Conservation (phyloP, 2,113 vertebrate genomes). For the Sorex fumeus region DNA sequence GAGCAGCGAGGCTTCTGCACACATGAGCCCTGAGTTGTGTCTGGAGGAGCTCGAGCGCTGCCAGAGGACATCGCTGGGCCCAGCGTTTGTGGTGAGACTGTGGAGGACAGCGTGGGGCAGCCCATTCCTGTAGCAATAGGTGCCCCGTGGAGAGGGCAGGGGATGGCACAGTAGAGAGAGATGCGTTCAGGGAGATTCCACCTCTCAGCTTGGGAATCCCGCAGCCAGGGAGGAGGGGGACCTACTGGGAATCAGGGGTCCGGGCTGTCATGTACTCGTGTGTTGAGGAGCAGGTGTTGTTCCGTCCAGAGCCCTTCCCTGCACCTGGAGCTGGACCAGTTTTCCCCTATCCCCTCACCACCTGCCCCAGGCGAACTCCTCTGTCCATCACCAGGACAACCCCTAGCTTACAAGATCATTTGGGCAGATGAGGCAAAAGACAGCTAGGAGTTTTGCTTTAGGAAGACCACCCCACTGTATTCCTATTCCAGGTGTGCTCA, state of each 20-base stretch:
- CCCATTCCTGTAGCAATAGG: neutral
- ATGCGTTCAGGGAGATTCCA: too few species aligned
- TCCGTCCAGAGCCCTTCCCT: too few species aligned
- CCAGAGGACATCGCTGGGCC: slow-evolving; percentile 87
- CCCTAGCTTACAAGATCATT: neutral
- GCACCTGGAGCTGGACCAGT: too few species aligned
- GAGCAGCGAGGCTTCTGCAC: slow-evolving; percentile 80
- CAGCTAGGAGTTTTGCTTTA: neutral
- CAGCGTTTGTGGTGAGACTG: slow-evolving; percentile 90
- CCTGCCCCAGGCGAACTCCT: too few species aligned
- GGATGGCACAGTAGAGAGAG: too few species aligned
- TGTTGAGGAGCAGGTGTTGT: too few species aligned
- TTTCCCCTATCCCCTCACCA: too few species aligned
- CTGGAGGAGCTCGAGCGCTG: slow-evolving; percentile 90
- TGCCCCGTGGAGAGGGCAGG: too few species aligned
- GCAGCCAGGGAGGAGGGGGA: too few species aligned
- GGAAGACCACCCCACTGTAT: neutral
- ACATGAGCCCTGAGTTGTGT: slow-evolving; percentile 87
- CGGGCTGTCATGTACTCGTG: too few species aligned
- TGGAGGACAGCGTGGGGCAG: neutral
- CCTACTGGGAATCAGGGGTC: too few species aligned
- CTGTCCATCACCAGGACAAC: neutral
- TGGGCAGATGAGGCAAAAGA: neutral
- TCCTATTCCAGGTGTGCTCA: neutral
- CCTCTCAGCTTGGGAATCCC: too few species aligned